Base-by-base conservation (phyloP, 2,113 vertebrate genomes). In the Sterrhoptilus dennistouni region DNA sequence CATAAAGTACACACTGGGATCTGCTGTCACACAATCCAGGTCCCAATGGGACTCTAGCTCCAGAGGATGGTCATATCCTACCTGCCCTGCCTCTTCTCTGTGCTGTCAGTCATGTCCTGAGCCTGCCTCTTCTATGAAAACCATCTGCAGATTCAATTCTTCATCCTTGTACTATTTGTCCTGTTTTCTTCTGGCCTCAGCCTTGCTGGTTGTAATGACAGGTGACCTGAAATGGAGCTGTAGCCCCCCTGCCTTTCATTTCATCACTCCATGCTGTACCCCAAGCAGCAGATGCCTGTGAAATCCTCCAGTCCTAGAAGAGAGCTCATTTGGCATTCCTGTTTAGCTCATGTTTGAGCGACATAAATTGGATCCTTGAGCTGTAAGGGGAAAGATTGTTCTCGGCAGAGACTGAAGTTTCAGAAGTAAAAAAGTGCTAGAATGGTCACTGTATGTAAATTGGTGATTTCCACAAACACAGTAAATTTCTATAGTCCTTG, bases 351-450 rank as follows among this genome's bases (percentile, higher is more conserved):
- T 17, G 35, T 65, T 84, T 71, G 53, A 68, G 20, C 44, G 61
- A 31, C 0, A 0, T 24, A 14, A 44, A n/a, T 25, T 38, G 61
- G 61, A 71, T 42, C 65, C 0, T 0, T 71, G 76, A 86, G 35
- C 38, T 6, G 15, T 66, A 29, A 87, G 29, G 47, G 18, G 10
- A 70, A 69, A 45, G 56, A 14, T 35, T 81, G 40, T 50, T 89
- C 44, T 79, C 79, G 68, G 60, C 60, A 75, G 28, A 28, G 25
- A 19, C 40, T 71, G 56, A 71, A 28, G 14, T 75, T 63, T 79
- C 71, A 85, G 65, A 57, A 90, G 35, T 40, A 31, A 38, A 49
- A 42, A 54, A 20, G 31, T 1, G 1, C 50, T 65, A 8, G 27
- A 56, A 60, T 0, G 2, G 35, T n/a, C 38, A 15, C 27, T 38